phyloP scores from a whole-genome alignment of 2,113 vertebrate genomes.

The Paradisaea rubra region DNA sequence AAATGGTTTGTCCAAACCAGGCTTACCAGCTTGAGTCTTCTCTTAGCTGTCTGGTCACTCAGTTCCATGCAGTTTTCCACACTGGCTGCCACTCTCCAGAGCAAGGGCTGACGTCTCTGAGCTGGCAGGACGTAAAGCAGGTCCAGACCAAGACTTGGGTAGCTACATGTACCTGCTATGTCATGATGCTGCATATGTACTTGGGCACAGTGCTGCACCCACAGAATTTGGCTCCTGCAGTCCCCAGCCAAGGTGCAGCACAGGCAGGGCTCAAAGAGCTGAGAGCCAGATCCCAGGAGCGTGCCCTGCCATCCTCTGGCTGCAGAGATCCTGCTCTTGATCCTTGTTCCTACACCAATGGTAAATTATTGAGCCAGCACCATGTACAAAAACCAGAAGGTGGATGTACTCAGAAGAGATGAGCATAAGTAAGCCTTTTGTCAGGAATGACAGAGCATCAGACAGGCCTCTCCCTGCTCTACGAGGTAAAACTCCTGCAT shows the following conservation, averaged over 20 bases:
- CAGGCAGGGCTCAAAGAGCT: rapidly evolving
- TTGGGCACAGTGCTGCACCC: neutral
- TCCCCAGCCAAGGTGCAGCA: neutral
- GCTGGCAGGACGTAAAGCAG: neutral
- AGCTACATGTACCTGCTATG: rapidly evolving
- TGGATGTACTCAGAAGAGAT: neutral
- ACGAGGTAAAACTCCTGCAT: neutral
- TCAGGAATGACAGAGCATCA: neutral
- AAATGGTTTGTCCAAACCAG: neutral
- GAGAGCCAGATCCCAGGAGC: neutral
- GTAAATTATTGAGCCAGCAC: neutral
- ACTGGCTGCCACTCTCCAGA: rapidly evolving
- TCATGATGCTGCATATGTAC: rapidly evolving
- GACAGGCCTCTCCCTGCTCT: neutral
- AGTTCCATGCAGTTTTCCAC: neutral
- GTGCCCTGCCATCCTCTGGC: neutral
- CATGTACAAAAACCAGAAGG: neutral
- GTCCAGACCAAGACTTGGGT: neutral
- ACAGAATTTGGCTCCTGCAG: neutral
- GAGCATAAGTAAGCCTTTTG: neutral
- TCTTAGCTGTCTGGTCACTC: neutral
- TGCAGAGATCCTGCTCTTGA: neutral
- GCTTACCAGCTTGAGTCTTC: neutral
- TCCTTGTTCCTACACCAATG: neutral
- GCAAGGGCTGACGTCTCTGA: neutral